Conservation (phyloP, 2,113 vertebrate genomes). For the Nipponia nippon region DNA sequence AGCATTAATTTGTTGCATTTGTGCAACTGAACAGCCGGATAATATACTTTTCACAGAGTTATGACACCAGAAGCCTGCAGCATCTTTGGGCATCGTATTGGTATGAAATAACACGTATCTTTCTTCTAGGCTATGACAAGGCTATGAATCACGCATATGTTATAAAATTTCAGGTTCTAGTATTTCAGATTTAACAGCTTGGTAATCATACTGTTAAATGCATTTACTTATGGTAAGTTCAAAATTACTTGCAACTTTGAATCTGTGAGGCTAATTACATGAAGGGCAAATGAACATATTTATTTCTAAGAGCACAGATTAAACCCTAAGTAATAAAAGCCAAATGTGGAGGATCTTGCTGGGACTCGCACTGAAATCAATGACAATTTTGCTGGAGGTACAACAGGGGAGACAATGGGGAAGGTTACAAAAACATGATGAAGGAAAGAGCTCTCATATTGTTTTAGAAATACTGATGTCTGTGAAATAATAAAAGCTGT, state of each 20-base stretch:
- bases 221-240: background rate
- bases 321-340: background rate
- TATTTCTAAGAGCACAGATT: background rate
- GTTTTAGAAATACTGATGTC: background rate
- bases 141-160: background rate
- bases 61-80: background rate
- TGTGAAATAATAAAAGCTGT: background rate
- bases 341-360: background rate
- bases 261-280: background rate
- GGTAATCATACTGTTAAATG: background rate
- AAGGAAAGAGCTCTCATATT: background rate
- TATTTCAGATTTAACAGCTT: background rate
- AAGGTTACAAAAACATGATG: background rate
- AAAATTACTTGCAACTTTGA: background rate
- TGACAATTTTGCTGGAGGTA: background rate
- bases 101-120: background rate
- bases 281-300: background rate
- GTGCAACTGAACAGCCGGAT: background rate
- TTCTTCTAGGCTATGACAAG: background rate
- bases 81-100: background rate
- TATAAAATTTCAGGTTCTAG: background rate
- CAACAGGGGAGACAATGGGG: background rate
- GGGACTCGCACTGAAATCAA: background rate
- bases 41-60: background rate
- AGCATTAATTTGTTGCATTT: background rate